Base-by-base conservation (phyloP, 2,888 invertebrate species). In the Volucella zonaria region DNA sequence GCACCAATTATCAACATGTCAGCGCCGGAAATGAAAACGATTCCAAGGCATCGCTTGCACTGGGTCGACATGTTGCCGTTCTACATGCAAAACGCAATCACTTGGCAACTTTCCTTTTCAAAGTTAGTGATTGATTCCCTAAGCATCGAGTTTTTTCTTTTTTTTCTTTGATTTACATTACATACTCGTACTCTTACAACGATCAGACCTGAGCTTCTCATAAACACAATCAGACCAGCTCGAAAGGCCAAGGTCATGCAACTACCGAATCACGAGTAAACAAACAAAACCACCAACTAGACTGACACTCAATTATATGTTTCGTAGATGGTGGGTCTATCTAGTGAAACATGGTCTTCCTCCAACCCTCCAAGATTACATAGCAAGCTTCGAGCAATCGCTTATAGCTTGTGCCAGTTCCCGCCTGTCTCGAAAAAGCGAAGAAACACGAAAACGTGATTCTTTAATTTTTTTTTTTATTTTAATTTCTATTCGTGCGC, bases 281-380 rank as follows among this genome's bases (percentile, higher is more conserved):
- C 42, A 52, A 70, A 58, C 18, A 66, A 58, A 49, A 38, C 18
- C 18, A 59, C 47, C 80, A 81, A 66, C 70, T 54, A 70, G 59
- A 23, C 68, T 76, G 81, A 81, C 81, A 81, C 76, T 58, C 81
- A 76, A 81, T 76, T 81, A 81, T 52, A 80, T n/a, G n/a, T n/a
- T n/a, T n/a, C n/a, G n/a, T n/a, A 31, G 31, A 6, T 31, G 18
- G 67, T 61, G 38, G 42, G 42, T 74, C 38, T 62, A 43, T 61
- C 49, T 66, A 43, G 4, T 11, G 45, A 11, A n/a, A 9, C 42
- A 12, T 8, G 11, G 1, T 18, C 10, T 8, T 23, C 43, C 43
- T 14, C 10, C 23, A 8, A 1, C 56, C 6, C 42, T 10, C 40
- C 10, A 14, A 49, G n/a, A 51, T n/a, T 42, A n/a, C 43, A 67